Conservation (phyloP, 1,140 invertebrate genomes). For the Meloidogyne exigua region DNA sequence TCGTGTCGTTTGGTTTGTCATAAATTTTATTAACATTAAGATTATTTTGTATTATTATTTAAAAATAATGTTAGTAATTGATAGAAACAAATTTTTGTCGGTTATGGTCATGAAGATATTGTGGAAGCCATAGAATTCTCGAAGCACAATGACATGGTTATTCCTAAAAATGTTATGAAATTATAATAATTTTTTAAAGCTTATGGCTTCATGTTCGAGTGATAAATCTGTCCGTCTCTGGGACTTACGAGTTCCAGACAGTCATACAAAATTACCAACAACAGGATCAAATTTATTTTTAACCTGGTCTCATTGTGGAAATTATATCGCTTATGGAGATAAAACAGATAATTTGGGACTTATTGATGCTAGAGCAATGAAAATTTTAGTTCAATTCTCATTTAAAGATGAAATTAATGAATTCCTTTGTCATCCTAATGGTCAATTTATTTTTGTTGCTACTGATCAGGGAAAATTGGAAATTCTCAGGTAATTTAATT, state of each 20-base stretch:
- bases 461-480: slow-evolving; percentile 44
- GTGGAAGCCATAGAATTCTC: slow-evolving; percentile 42
- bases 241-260: slow-evolving; percentile 39
- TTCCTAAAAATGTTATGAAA: not conserved
- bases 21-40: no score
- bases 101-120: slow-evolving; percentile 43
- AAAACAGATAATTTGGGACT: slow-evolving; percentile 30
- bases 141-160: slow-evolving; percentile 32
- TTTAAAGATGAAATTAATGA: slow-evolving; percentile 46
- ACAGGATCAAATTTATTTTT: slow-evolving; percentile 37
- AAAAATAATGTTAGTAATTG: slow-evolving; percentile 1
- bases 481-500: slow-evolving; percentile 32
- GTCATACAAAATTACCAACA: slow-evolving; percentile 27
- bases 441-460: slow-evolving; percentile 41
- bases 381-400: slow-evolving; percentile 16
- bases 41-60: not conserved
- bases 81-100: slow-evolving; percentile 38
- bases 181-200: not conserved
- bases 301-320: slow-evolving; percentile 30
- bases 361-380: slow-evolving; percentile 24
- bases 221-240: slow-evolving; percentile 48
- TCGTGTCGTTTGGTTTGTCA: slow-evolving; percentile 33
- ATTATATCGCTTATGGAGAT: slow-evolving; percentile 34
- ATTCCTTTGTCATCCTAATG: slow-evolving; percentile 46
- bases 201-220: slow-evolving; percentile 46